Conservation (phyloP, 2,113 vertebrate species). For the Callorhinus ursinus region DNA sequence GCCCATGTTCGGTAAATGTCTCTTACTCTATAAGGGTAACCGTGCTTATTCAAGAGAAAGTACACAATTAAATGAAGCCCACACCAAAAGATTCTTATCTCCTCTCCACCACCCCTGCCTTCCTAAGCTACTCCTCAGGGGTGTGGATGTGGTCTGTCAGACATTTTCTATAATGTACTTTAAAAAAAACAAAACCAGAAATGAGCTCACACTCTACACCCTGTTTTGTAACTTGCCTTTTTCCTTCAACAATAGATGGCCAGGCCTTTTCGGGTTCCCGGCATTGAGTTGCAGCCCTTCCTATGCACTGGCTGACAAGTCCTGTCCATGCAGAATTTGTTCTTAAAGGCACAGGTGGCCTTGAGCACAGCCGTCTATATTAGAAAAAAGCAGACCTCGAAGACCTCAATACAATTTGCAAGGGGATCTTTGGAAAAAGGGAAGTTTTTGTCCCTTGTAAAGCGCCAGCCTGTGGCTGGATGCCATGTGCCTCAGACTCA, state of each 20-base stretch:
- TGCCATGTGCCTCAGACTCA: background rate
- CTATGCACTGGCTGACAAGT: background rate
- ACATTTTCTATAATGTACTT: background rate
- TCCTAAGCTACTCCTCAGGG: background rate
- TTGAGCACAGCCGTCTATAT: background rate
- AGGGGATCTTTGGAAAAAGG: background rate
- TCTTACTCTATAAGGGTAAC: background rate
- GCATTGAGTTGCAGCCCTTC: background rate
- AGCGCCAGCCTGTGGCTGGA: background rate
- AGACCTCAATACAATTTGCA: background rate
- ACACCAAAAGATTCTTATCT: background rate
- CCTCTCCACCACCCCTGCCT: background rate
- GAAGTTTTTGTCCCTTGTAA: background rate
- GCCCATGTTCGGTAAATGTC: background rate
- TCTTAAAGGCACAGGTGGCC: background rate
- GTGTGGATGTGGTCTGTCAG: background rate
- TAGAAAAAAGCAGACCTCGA: background rate
- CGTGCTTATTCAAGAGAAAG: conserved; percentile 37
- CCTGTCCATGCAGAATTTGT: background rate
- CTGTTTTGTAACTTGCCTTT: background rate
- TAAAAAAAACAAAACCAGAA: background rate
- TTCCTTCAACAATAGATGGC: background rate
- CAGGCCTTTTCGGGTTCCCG: background rate
- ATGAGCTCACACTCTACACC: background rate
- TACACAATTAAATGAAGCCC: background rate